These are phyloP conservation scores for Noctilio leporinus DNA, from an alignment of 2,113 vertebrate genomes.

Conservation along the genomic window DNA sequence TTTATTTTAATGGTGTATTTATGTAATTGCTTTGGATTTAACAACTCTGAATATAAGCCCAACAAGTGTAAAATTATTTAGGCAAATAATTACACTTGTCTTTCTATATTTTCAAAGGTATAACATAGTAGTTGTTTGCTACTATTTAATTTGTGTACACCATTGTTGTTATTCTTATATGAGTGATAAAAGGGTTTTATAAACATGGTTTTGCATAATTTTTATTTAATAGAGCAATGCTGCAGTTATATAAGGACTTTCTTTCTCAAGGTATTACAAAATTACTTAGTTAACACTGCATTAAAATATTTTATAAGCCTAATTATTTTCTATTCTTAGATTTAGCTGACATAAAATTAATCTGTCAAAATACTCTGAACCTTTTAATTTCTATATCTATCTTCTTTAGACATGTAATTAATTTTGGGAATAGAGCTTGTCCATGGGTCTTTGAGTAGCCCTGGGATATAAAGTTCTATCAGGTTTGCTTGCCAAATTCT, in stretches of 20 bases:
- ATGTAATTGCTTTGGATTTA: neutral
- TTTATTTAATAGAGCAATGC: neutral
- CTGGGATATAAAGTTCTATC: neutral
- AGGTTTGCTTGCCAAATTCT: neutral
- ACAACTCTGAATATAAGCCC: neutral
- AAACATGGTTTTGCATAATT: neutral
- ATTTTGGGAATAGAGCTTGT: neutral
- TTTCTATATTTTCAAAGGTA: neutral
- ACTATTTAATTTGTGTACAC: neutral
- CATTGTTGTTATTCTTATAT: neutral
- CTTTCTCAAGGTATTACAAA: neutral
- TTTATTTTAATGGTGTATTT: neutral
- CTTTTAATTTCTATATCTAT: neutral
- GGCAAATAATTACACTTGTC: neutral
- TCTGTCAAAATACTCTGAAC: neutral
- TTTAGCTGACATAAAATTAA: neutral
- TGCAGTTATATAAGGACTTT: constrained; percentile 7
- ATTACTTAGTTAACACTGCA: neutral
- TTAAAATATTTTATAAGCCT: neutral
- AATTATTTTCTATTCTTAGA: neutral
- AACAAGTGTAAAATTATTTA: neutral
- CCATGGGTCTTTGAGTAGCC: neutral
- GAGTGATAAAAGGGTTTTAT: neutral
- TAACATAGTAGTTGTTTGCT: neutral
- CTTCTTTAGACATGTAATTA: neutral